Evolutionary conservation across 2,888 invertebrate genomes (phyloP).

Genomic region (Tetranychus piercei): DNA sequence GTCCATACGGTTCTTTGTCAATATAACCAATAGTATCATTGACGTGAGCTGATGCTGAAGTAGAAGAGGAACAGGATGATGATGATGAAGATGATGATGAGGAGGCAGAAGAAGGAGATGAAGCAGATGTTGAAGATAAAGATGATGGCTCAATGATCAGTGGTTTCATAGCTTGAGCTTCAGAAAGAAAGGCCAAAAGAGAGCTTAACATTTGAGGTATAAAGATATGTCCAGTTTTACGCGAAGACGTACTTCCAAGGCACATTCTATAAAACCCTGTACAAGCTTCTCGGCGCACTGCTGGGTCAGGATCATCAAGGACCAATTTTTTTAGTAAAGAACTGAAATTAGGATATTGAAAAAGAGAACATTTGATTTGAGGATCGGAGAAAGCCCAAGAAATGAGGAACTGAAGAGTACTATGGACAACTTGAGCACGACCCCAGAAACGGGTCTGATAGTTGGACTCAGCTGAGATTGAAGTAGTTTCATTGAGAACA

Average conservation of each 20-base stretch:
- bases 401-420: conserved; percentile 73
- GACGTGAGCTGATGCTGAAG: conserved; percentile 4
- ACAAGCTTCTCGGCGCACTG: conserved; percentile 73
- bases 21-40: conserved; percentile 13
- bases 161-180: conserved; percentile 61
- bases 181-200: conserved; percentile 56
- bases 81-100: conserved; percentile 2
- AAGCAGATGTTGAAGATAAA: conserved; percentile 32
- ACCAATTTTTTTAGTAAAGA: conserved; percentile 64
- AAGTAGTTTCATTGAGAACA: conserved; percentile 66
- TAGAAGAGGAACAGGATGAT: background rate
- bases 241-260: conserved; percentile 40
- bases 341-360: conserved; percentile 49
- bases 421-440: conserved; percentile 73
- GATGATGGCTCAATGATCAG: background rate
- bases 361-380: conserved; percentile 53
- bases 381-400: conserved; percentile 78
- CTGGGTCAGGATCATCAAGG: conserved; percentile 76
- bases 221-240: conserved; percentile 33
- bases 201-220: conserved; percentile 57
- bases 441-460: conserved; percentile 86
- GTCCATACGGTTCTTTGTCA: conserved; percentile 39
- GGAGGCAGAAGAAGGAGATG: conserved; percentile 1
- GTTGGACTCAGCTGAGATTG: conserved; percentile 52
- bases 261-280: conserved; percentile 76